Evolutionary conservation across 2,888 invertebrate species (phyloP).

Genomic region (Rhodophaea formosa): DNA sequence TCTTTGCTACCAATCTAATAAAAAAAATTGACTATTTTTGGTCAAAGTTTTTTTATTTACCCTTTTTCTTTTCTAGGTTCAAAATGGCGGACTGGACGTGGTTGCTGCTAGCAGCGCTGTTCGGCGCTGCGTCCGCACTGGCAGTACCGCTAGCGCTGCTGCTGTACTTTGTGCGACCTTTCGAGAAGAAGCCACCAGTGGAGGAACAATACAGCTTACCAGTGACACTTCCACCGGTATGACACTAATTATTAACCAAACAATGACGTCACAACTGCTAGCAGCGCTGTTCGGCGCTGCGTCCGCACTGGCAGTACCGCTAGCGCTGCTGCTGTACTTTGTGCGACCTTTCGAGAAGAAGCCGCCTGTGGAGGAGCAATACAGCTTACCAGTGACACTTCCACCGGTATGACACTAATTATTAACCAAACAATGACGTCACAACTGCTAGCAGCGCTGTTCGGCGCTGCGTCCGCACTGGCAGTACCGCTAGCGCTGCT

Average conservation of each 20-base stretch:
- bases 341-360: constrained; percentile 61
- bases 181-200: constrained; percentile 50
- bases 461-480: constrained; percentile 64
- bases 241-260: constrained; percentile 23
- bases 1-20: no score
- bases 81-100: constrained; percentile 76
- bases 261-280: constrained; percentile 59
- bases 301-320: constrained; percentile 59
- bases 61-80: constrained; percentile 29
- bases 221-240: constrained; percentile 66
- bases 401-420: constrained; percentile 54
- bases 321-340: constrained; percentile 61
- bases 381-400: constrained; percentile 56
- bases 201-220: constrained; percentile 52
- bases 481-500: constrained; percentile 59
- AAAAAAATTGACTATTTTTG: no score
- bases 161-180: constrained; percentile 61
- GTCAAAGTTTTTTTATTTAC: no score
- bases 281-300: constrained; percentile 67
- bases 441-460: constrained; percentile 62
- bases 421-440: constrained; percentile 42
- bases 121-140: constrained; percentile 64
- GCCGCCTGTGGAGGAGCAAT: constrained; percentile 42
- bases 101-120: constrained; percentile 62
- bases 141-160: constrained; percentile 59